These are phyloP conservation scores for Stratiomys singularior DNA, from an alignment of 2,888 invertebrate genomes.

Conservation along the genomic window DNA sequence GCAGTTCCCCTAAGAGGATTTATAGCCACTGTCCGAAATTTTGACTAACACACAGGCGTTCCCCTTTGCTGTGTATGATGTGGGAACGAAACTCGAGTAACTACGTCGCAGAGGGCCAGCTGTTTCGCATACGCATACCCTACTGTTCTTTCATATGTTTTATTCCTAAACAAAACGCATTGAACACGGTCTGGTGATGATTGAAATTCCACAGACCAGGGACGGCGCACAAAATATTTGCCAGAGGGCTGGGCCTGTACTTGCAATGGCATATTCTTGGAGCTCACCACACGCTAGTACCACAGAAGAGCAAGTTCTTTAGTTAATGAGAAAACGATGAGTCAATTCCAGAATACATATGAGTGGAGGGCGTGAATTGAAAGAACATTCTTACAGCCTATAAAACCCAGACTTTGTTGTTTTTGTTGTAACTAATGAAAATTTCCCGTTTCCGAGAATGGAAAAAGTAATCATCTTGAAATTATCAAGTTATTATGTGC, in stretches of 20 bases:
- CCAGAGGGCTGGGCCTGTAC: neutral
- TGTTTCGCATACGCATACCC: slow-evolving; percentile 38
- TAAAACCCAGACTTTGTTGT: neutral
- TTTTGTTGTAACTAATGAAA: slow-evolving; percentile 7
- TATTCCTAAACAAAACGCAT: slow-evolving; percentile 43
- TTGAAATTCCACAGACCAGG: slow-evolving; percentile 41
- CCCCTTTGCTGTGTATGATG: neutral
- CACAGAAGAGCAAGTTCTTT: no score
- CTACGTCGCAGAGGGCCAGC: slow-evolving; percentile 23
- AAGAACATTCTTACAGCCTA: slow-evolving; percentile 13
- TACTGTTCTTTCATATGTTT: slow-evolving; percentile 16
- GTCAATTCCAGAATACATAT: slow-evolving; percentile 14
- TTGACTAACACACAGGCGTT: neutral
- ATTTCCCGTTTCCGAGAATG: slow-evolving; percentile 25
- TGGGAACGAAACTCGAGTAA: neutral
- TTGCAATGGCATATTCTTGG: neutral
- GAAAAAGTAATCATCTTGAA: neutral
- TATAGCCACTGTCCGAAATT: neutral
- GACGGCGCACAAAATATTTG: slow-evolving; percentile 18
- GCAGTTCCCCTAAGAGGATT: no score
- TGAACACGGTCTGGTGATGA: slow-evolving; percentile 19
- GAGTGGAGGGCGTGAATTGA: neutral
- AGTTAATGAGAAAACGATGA: slow-evolving; percentile 34
- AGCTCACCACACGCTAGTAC: neutral
- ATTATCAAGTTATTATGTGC: slow-evolving; percentile 11